These are phyloP conservation scores for Cliona cf. orientalis DNA, from an alignment of 37 sponge, comb jelly and placozoan species.

Conservation along the genomic window DNA sequence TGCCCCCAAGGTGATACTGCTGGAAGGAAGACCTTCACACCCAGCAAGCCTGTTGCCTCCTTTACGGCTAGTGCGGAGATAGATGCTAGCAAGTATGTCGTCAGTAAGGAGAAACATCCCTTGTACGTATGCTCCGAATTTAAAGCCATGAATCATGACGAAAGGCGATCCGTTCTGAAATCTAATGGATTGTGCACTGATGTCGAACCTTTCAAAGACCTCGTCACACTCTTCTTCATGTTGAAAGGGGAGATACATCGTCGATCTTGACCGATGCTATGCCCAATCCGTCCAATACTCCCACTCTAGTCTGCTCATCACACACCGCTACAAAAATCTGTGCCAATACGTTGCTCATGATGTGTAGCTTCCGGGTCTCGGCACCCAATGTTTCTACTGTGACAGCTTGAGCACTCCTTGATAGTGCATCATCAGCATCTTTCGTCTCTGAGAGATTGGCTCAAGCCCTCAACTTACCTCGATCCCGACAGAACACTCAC, in stretches of 20 bases:
- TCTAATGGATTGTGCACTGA: neutral
- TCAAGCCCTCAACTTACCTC: neutral
- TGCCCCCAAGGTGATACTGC: neutral
- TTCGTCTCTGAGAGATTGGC: constrained; percentile 46
- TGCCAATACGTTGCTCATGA: constrained; percentile 23
- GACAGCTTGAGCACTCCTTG: constrained; percentile 36
- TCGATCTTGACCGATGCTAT: neutral
- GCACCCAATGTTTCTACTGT: constrained; percentile 17
- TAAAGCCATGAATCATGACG: constrained; percentile 10
- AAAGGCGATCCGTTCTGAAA: neutral
- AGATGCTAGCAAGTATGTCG: neutral
- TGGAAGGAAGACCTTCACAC: neutral
- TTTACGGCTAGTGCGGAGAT: neutral
- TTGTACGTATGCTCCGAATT: constrained; percentile 14
- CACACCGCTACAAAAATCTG: constrained; percentile 3
- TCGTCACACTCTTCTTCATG: constrained; percentile 19
- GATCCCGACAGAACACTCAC: too few species aligned
- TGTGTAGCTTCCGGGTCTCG: constrained; percentile 11
- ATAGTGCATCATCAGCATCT: too few species aligned
- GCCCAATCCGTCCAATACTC: too few species aligned
- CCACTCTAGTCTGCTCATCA: too few species aligned
- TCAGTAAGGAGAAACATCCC: constrained; percentile 18
- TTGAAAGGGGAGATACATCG: neutral
- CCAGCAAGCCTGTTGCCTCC: constrained; percentile 8
- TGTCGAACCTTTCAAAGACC: neutral